A percentile compares a stretch with the other conserved stretches of the same genome.
phyloP scores from a whole-genome alignment of 2,888 invertebrate species.

The Polydrusus tereticollis region DNA sequence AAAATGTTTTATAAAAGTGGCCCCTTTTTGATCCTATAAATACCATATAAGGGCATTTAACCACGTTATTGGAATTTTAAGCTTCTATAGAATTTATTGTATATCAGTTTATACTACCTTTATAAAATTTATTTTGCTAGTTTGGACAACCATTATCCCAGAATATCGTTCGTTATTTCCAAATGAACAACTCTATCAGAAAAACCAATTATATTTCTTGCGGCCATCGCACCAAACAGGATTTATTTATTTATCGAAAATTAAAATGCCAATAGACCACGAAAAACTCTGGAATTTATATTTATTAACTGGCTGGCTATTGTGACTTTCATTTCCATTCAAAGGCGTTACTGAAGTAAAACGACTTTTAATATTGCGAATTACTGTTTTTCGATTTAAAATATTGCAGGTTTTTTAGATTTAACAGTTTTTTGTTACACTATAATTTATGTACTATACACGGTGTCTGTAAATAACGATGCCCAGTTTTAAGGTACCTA shows the following conservation, averaged over 20 bases:
- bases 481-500: no score
- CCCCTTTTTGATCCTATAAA: no score
- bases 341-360: not conserved
- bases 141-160: not conserved
- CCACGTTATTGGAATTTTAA: no score
- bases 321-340: constrained; percentile 12
- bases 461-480: no score
- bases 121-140: no score
- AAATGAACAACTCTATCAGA: constrained; percentile 7
- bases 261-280: constrained; percentile 32
- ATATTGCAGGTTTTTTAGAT: not conserved
- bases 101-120: no score
- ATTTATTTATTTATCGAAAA: constrained; percentile 39
- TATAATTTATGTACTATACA: no score
- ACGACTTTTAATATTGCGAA: not conserved
- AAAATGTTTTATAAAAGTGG: no score
- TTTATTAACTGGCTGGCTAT: no score
- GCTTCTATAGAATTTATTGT: no score
- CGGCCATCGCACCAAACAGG: not conserved
- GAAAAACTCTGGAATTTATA: constrained; percentile 28
- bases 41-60: no score
- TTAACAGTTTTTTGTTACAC: no score
- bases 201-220: constrained; percentile 33
- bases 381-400: not conserved
- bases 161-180: constrained; percentile 5